phyloP scores from a whole-genome alignment of 2,888 invertebrate genomes.

The Drosophila pseudotalamancana region DNA sequence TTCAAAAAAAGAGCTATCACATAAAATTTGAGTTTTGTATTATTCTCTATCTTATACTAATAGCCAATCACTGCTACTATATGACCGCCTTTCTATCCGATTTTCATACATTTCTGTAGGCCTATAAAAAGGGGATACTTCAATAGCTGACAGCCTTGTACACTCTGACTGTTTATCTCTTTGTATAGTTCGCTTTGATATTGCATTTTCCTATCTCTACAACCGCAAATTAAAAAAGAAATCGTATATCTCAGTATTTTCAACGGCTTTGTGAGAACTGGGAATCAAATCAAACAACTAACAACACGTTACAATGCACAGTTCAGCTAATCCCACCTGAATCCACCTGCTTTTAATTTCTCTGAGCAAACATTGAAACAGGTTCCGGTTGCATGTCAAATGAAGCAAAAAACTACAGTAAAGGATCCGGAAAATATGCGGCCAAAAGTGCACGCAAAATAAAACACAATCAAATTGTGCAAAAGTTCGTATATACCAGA shows the following conservation, averaged over 20 bases:
- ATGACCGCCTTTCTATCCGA: background rate
- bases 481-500: conserved; percentile 15
- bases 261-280: background rate
- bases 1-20: too few species aligned
- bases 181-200: background rate
- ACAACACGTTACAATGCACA: conserved; percentile 20
- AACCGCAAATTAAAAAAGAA: too few species aligned
- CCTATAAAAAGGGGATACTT: too few species aligned
- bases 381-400: conserved; percentile 73
- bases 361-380: conserved; percentile 64
- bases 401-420: conserved; percentile 47
- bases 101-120: too few species aligned
- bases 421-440: conserved; percentile 62
- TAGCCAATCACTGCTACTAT: too few species aligned
- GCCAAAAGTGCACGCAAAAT: conserved; percentile 47
- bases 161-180: background rate
- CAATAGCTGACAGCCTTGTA: too few species aligned
- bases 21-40: too few species aligned
- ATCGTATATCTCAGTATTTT: conserved; percentile 2
- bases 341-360: conserved; percentile 57
- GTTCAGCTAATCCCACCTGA: conserved; percentile 33
- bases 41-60: background rate
- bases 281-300: conserved; percentile 35
- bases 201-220: too few species aligned
- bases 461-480: conserved; percentile 6